Evolutionary conservation across 2,888 invertebrate genomes (phyloP), one percentile per base, ranked within the genome.

Genomic region (Andrena camellia): DNA sequence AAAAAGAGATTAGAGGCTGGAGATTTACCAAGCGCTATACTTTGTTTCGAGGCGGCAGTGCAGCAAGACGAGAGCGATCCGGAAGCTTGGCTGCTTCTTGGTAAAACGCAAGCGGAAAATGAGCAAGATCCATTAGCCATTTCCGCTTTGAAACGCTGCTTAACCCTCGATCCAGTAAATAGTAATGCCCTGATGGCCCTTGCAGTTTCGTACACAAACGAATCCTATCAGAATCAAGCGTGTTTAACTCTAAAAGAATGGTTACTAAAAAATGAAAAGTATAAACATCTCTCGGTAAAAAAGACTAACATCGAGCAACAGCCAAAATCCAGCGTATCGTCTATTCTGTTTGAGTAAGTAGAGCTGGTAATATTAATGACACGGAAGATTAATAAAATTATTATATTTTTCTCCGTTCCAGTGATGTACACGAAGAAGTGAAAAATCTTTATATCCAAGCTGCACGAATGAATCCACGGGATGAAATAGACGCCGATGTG

Each of bases 71-170:
- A 97, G 1, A 95, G 96, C 68, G 97, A 97, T 91, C 95, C 96
- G 0, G 97, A 98, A 94, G 97, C 97, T 0, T 99, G 99, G 99
- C 96, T 97, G 83, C 95, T 97, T 50, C 95, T 99, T 64, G 99
- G 99, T 10, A 97, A 97, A 70, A 97, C 98, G 42, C 99, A 99
- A 94, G 98, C 99, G 54, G 99, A 99, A 95, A 99, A 99, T 95
- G 99, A 99, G 95, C 99, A 97, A 95, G 99, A 99, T 94, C 97
- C 98, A 2, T 95, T 96, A 88, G 99, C 99, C 10, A 99, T 99
- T 90, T 96, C 97, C 63, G 99, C 99, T 0, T 95, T 99, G 42
- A 97, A 97, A 92, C 97, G 96, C 94, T 98, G 98, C 78, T 93
- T 98, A 66, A 95, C 96, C 77, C 93, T 99, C 73, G 96, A 98